These are phyloP conservation scores for Sciaenops ocellatus DNA, from an alignment of 2,797 vertebrate genomes.

Conservation along the genomic window DNA sequence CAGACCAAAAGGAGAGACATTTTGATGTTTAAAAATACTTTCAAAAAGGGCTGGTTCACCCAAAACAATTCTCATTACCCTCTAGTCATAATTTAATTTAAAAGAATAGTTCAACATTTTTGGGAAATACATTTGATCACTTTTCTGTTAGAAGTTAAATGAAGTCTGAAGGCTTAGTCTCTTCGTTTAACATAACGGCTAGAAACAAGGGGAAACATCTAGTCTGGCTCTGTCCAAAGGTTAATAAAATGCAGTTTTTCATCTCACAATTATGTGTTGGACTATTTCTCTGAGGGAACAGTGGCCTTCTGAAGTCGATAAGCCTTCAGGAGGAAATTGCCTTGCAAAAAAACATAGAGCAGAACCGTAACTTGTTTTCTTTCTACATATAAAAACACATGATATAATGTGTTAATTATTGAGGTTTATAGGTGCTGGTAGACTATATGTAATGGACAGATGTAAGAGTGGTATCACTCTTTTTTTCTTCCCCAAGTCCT, in stretches of 20 bases:
- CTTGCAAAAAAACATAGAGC: neutral
- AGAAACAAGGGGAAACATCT: neutral
- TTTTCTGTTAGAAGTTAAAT: neutral
- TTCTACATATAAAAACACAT: neutral
- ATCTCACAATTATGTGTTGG: neutral
- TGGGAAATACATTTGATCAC: neutral
- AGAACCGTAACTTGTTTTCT: neutral
- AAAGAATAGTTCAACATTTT: neutral
- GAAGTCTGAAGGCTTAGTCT: neutral
- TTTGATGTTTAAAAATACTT: conserved; percentile 1
- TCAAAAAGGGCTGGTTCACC: neutral
- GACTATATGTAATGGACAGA: too few relatives aligned
- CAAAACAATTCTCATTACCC: neutral
- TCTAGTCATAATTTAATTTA: neutral
- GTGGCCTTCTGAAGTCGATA: neutral
- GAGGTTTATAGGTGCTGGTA: neutral
- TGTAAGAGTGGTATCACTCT: too few relatives aligned
- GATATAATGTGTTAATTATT: neutral
- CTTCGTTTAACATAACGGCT: conserved; percentile 5
- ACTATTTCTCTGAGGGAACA: neutral
- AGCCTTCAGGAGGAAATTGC: neutral
- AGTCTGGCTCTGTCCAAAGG: neutral
- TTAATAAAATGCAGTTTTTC: neutral
- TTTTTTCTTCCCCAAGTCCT: neutral
- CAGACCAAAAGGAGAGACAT: neutral